These are phyloP conservation scores for Rhagologus leucostigma DNA, from an alignment of 2,113 vertebrate genomes.

Conservation along the genomic window DNA sequence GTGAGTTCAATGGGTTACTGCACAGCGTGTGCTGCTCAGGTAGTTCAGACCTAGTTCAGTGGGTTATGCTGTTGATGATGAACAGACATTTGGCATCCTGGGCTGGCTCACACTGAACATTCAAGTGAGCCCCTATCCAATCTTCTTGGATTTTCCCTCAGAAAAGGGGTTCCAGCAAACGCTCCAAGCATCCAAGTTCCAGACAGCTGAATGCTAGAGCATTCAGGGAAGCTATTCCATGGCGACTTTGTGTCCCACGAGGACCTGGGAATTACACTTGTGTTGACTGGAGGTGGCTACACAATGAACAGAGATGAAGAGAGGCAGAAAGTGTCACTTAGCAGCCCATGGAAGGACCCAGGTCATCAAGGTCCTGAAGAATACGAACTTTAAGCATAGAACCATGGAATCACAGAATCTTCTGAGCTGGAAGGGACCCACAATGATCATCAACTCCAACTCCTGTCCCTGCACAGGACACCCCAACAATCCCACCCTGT, in stretches of 20 bases:
- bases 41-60: conserved; percentile 42
- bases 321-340: not conserved
- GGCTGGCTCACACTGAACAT: not conserved
- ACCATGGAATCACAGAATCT: not conserved
- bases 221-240: not conserved
- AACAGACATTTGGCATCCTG: not conserved
- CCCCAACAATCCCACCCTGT: not conserved
- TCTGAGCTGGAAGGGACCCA: not conserved
- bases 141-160: not conserved
- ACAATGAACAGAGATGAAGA: not conserved
- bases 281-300: not conserved
- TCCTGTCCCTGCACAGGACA: not conserved
- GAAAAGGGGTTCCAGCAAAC: not conserved
- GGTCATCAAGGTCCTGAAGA: not conserved
- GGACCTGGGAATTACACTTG: not conserved
- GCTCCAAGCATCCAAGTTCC: not conserved
- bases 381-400: not conserved
- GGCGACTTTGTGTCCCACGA: not conserved
- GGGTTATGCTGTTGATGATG: not conserved
- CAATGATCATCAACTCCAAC: not conserved
- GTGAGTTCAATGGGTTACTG: conserved; percentile 26
- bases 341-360: not conserved
- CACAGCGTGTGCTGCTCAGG: not conserved
- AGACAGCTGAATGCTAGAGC: not conserved
- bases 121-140: not conserved